Base-by-base conservation (phyloP, 1,140 invertebrate species). In the Drosophila lacteicornis region DNA sequence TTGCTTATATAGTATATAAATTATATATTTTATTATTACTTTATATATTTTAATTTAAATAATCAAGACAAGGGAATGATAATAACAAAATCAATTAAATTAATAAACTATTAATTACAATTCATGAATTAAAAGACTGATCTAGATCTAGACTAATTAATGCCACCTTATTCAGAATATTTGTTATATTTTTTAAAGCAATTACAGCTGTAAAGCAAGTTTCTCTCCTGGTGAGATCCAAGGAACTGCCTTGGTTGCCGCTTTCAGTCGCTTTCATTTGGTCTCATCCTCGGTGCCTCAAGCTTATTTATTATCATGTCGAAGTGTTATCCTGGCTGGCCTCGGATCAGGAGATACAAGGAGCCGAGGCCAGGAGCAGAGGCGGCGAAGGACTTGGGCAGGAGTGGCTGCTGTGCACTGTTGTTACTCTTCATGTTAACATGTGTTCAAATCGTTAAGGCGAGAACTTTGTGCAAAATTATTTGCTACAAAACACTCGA, bases 401-500 rank as follows among this genome's bases (percentile, higher is more conserved):
- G 77, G 40, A 57, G 82, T 61, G 75, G 69, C 33, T 80, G 81
- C 73, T 56, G 53, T 42, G 53, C 73, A 74, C 77, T 78, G 78
- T 90, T 88, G 84, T 88, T 88, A 71, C 69, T 88, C 66, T 75
- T 84, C 85, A 84, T 88, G 84, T 88, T 88, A 88, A 88, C 84
- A 88, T 88, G 84, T 88, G 84, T 90, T 88, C 85, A 84, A 90
- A 88, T 88, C 84, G 84, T 88, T 88, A 88, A 88, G 84, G 84
- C 85, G 85, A 88, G 84, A 88, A 88, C 84, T 88, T 90, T 88
- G 85, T 81, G 85, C 84, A 88, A 88, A 88, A 88, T 88, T 88
- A 88, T 88, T 88, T 88, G 85, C 84, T 78, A 87, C 84, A 84
- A 83, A 88, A 88, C 84, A 88, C 84, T 87, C 84, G 77, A 87